phyloP scores from a whole-genome alignment of 2,888 invertebrate species.

The Dicranocentrus wangi region DNA sequence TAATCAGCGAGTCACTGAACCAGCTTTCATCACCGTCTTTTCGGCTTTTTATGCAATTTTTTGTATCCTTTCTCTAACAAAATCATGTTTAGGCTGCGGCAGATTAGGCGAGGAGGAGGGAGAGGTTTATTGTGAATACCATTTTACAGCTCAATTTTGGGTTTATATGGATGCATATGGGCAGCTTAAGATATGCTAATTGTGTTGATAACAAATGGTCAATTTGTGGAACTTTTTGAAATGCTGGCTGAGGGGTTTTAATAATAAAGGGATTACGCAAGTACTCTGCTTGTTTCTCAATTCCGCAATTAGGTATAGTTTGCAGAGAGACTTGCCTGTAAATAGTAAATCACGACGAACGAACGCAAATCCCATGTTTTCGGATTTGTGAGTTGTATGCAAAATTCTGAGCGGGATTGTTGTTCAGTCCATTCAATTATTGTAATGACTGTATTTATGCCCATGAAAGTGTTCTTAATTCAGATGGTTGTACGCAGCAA shows the following conservation, averaged over 20 bases:
- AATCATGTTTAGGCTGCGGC: not conserved
- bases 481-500: too few relatives aligned
- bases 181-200: constrained; percentile 17
- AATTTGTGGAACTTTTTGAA: constrained; percentile 1
- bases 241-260: not conserved
- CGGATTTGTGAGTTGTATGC: too few relatives aligned
- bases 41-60: not conserved
- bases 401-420: too few relatives aligned
- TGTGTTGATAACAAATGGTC: not conserved
- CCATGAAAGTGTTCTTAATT: not conserved
- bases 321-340: too few relatives aligned
- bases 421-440: not conserved
- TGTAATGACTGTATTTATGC: constrained; percentile 6
- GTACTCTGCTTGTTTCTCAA: constrained; percentile 18
- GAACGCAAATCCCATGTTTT: too few relatives aligned
- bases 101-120: not conserved
- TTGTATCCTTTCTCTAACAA: not conserved
- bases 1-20: constrained; percentile 60
- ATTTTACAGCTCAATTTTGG: constrained; percentile 19
- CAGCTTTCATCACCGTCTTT: constrained; percentile 21
- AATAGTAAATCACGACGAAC: too few relatives aligned
- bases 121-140: not conserved
- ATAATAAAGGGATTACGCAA: not conserved
- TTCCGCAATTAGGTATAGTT: not conserved
- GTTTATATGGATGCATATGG: constrained; percentile 17